Conservation (phyloP, 2,113 vertebrate genomes). For the Corythoichthys intestinalis region DNA sequence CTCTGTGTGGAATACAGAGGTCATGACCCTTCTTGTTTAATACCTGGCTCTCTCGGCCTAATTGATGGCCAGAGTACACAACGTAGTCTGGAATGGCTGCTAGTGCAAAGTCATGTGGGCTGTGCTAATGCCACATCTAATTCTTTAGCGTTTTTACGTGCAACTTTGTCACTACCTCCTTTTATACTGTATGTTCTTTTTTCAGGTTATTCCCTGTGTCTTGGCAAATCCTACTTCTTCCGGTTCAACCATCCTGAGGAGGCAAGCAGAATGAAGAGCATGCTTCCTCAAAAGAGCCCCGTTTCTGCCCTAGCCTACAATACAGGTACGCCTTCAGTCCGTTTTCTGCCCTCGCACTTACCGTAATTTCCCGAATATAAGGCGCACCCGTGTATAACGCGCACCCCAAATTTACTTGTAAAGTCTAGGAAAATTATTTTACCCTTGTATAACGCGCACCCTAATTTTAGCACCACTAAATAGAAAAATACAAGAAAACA, state of each 20-base stretch:
- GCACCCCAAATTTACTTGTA: too few species aligned
- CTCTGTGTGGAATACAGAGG: conserved; percentile 61
- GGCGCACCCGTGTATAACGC: too few species aligned
- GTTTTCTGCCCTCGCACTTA: conserved; percentile 14
- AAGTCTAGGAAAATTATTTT: too few species aligned
- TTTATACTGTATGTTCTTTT: conserved; percentile 4
- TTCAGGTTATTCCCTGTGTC: conserved; percentile 76
- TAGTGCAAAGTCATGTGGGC: conserved; percentile 11
- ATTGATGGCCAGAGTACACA: conserved; percentile 68
- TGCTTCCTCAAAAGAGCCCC: conserved; percentile 74
- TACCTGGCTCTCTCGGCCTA: conserved; percentile 57
- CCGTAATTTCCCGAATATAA: too few species aligned
- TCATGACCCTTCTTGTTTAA: conserved; percentile 70
- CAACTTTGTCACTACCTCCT: not conserved
- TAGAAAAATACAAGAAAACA: too few species aligned
- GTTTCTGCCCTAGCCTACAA: conserved; percentile 71
- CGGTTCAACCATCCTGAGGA: conserved; percentile 78
- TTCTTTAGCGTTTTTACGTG: not conserved
- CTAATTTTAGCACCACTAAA: too few species aligned
- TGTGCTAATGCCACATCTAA: conserved; percentile 14
- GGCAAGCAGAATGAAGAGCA: conserved; percentile 78
- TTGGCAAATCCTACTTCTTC: conserved; percentile 78
- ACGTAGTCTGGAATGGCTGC: conserved; percentile 25
- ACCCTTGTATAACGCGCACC: too few species aligned
- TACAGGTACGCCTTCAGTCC: conserved; percentile 60